A percentile compares a stretch with the other conserved stretches of the same genome.
phyloP scores from a whole-genome alignment of 2,113 vertebrate species.

The Upupa epops region DNA sequence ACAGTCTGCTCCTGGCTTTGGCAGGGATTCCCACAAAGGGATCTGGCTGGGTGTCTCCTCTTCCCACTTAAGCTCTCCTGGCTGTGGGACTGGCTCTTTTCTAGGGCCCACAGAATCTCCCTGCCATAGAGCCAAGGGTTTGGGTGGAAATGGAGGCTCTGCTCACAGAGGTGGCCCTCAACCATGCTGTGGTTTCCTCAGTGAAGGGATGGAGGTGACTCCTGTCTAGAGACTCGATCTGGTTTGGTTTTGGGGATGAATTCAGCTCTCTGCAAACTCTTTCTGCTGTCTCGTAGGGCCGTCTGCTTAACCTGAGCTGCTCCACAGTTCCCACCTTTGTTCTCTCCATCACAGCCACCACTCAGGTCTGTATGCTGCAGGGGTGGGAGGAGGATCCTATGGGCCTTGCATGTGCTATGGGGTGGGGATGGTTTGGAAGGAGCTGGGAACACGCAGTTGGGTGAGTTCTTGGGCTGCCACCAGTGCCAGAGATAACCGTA shows the following conservation, averaged over 20 bases:
- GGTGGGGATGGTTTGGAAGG: background rate
- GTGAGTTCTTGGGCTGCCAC: background rate
- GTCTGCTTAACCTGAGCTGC: slow-evolving; percentile 96
- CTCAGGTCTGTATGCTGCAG: slow-evolving; percentile 80
- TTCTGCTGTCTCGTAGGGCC: slow-evolving; percentile 79
- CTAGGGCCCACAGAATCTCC: background rate
- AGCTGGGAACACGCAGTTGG: background rate
- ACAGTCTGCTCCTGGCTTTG: background rate
- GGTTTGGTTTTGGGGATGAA: background rate
- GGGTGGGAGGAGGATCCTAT: background rate
- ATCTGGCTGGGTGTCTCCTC: background rate
- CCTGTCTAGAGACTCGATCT: rapidly evolving
- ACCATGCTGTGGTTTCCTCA: background rate
- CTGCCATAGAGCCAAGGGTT: background rate
- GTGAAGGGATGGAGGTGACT: background rate
- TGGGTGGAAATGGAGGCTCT: background rate
- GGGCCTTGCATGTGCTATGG: rapidly evolving
- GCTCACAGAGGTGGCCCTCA: rapidly evolving
- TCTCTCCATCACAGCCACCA: slow-evolving; percentile 97
- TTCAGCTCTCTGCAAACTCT: background rate
- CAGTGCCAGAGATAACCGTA: background rate
- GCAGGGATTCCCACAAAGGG: background rate
- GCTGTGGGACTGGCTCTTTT: background rate
- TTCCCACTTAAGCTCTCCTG: background rate
- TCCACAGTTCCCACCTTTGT: slow-evolving; percentile 98